Percentiles rank a stretch among this genome's conserved stretches.
Conservation (phyloP, 1,140 invertebrate species). For the Triops cancriformis region DNA sequence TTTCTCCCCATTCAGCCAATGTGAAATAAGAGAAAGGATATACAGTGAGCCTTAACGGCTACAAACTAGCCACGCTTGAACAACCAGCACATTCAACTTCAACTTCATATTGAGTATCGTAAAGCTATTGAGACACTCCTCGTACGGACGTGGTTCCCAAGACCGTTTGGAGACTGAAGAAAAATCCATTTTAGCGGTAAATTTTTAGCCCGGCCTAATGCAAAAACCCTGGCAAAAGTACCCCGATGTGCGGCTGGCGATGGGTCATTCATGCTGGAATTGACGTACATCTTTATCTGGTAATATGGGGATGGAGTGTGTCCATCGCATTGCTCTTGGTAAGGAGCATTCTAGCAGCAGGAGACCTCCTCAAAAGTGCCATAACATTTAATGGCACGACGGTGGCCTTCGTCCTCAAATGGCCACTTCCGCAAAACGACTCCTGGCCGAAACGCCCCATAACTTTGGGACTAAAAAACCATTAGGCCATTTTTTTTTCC, state of each 20-base stretch:
- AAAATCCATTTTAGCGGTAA: not conserved
- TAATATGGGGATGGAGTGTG: not conserved
- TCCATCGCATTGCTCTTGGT: not conserved
- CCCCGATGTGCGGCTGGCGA: not conserved
- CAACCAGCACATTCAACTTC: too few relatives aligned
- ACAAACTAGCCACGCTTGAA: too few relatives aligned
- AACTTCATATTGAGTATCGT: too few relatives aligned
- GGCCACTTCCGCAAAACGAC: not conserved
- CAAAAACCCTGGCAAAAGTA: not conserved
- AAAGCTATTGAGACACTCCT: not conserved
- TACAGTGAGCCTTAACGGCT: too few relatives aligned
- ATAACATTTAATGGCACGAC: conserved; percentile 14
- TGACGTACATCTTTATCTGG: not conserved
- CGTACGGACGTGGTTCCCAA: not conserved
- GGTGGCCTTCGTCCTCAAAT: conserved; percentile 3
- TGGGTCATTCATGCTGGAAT: not conserved
- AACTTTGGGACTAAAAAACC: conserved; percentile 2
- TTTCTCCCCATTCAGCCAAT: too few relatives aligned
- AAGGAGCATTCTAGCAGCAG: not conserved
- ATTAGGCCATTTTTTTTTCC: not conserved
- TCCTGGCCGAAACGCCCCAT: not conserved
- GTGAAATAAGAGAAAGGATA: too few relatives aligned
- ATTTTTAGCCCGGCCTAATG: not conserved
- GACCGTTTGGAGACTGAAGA: not conserved
- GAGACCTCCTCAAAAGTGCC: not conserved